Evolutionary conservation across 2,797 vertebrate species (phyloP).

Genomic region (Hemitrygon akajei): DNA sequence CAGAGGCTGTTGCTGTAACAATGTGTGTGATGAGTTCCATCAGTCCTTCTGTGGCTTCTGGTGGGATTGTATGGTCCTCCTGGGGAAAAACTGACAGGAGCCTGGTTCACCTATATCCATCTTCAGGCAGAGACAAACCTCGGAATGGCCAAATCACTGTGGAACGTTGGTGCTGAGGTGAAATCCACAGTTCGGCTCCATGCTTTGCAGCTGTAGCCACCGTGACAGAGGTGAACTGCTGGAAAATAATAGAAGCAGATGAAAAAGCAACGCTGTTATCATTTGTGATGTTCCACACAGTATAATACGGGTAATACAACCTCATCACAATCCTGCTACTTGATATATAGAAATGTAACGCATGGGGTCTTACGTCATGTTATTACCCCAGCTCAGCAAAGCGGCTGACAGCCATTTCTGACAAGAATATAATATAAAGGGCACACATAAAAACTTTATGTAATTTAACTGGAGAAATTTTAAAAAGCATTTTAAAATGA

Average conservation of each 20-base stretch:
- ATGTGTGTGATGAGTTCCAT: conserved; percentile 38
- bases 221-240: conserved; percentile 9
- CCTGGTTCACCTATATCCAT: conserved; percentile 38
- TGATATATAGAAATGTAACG: neutral
- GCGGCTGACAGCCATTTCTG: neutral
- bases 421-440: conserved; percentile 13
- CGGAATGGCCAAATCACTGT: conserved; percentile 34
- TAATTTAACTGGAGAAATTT: neutral
- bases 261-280: neutral
- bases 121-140: conserved; percentile 32
- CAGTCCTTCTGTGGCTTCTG: conserved; percentile 36
- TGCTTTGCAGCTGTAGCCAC: neutral
- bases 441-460: neutral
- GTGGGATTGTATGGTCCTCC: conserved; percentile 5
- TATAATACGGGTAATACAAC: neutral
- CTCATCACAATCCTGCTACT: neutral
- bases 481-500: neutral
- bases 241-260: conserved; percentile 23
- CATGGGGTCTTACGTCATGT: neutral
- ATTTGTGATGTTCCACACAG: conserved; percentile 9
- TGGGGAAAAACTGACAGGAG: conserved; percentile 36
- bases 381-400: neutral
- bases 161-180: conserved; percentile 20
- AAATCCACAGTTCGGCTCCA: conserved; percentile 28
- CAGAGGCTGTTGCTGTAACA: conserved; percentile 36